Conservation (phyloP, 2,113 vertebrate species). For the Chrysemys picta region DNA sequence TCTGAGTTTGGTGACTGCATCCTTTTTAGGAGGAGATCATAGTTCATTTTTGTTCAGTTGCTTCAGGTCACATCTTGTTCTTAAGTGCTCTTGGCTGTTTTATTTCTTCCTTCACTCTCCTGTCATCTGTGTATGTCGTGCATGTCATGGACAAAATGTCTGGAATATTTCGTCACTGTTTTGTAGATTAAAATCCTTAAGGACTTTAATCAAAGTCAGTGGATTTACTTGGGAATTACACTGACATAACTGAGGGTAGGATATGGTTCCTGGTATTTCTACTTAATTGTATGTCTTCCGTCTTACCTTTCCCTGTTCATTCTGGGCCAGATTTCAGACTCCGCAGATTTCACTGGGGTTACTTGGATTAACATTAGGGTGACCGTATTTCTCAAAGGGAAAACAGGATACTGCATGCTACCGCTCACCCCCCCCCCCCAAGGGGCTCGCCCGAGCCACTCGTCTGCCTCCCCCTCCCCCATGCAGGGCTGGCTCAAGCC, state of each 20-base stretch:
- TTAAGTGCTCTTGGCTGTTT: constrained; percentile 10
- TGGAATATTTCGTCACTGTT: background rate
- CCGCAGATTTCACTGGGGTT: background rate
- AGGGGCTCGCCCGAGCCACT: too few relatives aligned
- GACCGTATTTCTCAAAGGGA: background rate
- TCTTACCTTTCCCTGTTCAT: background rate
- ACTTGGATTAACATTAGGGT: background rate
- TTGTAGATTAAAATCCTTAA: background rate
- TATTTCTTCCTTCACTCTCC: background rate
- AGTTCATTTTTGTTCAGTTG: background rate
- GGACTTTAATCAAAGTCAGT: background rate
- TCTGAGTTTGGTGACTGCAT: constrained; percentile 40
- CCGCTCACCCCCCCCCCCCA: too few relatives aligned
- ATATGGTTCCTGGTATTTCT: background rate
- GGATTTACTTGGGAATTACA: background rate
- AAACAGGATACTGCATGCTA: too few relatives aligned
- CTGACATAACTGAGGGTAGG: background rate
- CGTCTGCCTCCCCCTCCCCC: too few relatives aligned
- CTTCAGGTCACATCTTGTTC: constrained; percentile 30
- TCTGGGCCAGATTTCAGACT: background rate
- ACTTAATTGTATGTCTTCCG: background rate
- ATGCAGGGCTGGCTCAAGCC: too few relatives aligned
- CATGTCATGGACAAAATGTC: background rate
- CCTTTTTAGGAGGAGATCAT: background rate
- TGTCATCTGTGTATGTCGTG: background rate